Evolutionary conservation across 2,888 invertebrate species (phyloP).

Genomic region (Nematopogon swammerdamellus): DNA sequence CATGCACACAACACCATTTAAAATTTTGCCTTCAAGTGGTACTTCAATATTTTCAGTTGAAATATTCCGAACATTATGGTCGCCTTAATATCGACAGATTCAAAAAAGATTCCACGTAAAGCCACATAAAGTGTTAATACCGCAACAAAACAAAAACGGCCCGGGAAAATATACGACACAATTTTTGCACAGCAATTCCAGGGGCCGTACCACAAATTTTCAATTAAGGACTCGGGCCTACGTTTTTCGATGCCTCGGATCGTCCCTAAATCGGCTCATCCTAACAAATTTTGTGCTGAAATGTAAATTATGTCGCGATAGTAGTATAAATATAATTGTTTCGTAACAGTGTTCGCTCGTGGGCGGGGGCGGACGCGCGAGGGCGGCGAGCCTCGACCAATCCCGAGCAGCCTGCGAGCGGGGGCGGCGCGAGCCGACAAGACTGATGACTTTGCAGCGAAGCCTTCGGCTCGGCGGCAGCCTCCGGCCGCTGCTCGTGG

Average conservation of each 20-base stretch:
- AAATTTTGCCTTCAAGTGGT: no score
- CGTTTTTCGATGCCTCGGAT: slow-evolving; percentile 7
- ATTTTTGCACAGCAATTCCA: neutral
- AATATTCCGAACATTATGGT: no score
- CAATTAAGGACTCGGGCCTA: slow-evolving; percentile 34
- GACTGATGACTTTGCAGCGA: slow-evolving; percentile 48
- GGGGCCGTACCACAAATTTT: slow-evolving; percentile 55
- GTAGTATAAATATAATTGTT: slow-evolving; percentile 39
- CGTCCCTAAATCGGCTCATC: slow-evolving; percentile 20
- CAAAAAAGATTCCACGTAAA: no score
- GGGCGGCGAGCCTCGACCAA: slow-evolving; percentile 33
- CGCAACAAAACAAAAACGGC: no score
- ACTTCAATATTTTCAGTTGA: no score
- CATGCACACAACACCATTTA: no score
- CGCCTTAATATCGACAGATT: no score
- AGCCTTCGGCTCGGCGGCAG: slow-evolving; percentile 38
- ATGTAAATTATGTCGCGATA: slow-evolving; percentile 54
- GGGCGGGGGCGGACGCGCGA: slow-evolving; percentile 14
- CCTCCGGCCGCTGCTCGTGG: neutral
- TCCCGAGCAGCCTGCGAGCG: slow-evolving; percentile 22
- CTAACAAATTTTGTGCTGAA: slow-evolving; percentile 49
- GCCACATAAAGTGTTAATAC: no score
- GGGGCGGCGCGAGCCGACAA: slow-evolving; percentile 40
- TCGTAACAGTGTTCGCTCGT: slow-evolving; percentile 12
- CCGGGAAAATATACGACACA: no score